Conservation (phyloP, 2,797 vertebrate genomes). For the Tenualosa thibaudeaui region DNA sequence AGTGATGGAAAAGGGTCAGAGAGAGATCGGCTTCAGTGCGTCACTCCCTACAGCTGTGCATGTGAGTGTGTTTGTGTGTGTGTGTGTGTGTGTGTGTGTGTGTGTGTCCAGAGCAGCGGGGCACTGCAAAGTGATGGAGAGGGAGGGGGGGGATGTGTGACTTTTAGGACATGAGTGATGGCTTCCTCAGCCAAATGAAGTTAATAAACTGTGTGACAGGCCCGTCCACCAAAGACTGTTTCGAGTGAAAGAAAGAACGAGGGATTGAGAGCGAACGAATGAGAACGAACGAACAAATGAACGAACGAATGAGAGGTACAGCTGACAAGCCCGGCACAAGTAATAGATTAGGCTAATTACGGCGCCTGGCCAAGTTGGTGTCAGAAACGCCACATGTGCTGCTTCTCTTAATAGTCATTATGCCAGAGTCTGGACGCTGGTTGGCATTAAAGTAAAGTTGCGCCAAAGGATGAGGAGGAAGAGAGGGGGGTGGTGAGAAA, state of each 20-base stretch:
- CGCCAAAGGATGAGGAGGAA: slow-evolving; percentile 71
- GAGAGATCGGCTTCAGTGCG: neutral
- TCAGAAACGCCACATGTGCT: slow-evolving; percentile 69
- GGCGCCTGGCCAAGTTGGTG: slow-evolving; percentile 88
- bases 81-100: neutral
- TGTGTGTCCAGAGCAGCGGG: neutral
- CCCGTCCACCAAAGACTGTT: slow-evolving; percentile 41
- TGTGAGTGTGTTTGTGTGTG: neutral
- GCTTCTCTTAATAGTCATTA: slow-evolving; percentile 67
- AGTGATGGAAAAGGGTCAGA: neutral
- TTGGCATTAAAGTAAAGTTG: slow-evolving; percentile 91
- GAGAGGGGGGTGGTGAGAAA: neutral
- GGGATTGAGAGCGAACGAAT: slow-evolving; percentile 82
- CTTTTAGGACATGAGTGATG: slow-evolving; percentile 9
- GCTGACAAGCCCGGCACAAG: slow-evolving; percentile 82
- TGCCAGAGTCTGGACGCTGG: slow-evolving; percentile 63
- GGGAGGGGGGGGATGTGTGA: neutral
- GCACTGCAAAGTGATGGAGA: neutral
- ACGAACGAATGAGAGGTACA: neutral
- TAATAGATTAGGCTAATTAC: slow-evolving; percentile 98
- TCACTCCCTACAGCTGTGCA: neutral
- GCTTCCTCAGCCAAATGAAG: neutral
- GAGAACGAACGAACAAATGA: slow-evolving; percentile 61
- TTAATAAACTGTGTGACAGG: slow-evolving; percentile 46
- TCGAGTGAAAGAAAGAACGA: slow-evolving; percentile 66